Base-by-base conservation (phyloP, 2,888 invertebrate species). In the Athalia cordata region DNA sequence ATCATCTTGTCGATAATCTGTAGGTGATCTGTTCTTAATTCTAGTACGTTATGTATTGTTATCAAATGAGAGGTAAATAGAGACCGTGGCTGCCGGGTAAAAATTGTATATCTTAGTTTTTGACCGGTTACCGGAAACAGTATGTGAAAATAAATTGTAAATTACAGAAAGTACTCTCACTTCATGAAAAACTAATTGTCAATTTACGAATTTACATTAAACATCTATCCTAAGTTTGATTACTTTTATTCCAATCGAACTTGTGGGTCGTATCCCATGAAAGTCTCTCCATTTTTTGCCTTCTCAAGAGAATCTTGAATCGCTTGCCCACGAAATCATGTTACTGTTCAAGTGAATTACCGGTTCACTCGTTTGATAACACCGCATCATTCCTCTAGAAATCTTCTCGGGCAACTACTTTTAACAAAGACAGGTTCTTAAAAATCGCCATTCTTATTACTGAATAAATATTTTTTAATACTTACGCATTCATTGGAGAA, bases 21-120 rank as follows among this genome's bases (percentile, higher is more conserved):
- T 82, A 89, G 89, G 86, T 89, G 89, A 89, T 89, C 86, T 83
- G 84, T 78, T 79, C 81, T 82, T 66, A 76, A 55, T 57, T 78
- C 76, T 87, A 86, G 86, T 78, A 84, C 83, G 84, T 85, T 82
- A 80, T 79, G 77, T 77, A 82, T 81, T 82, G 77, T 81, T 81
- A 81, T 76, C 67, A 43, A 66, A 75, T 75, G 64, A 75, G 29
- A 62, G 50, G 49, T 64, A 50, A 62, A 52, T 59, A 72, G 57
- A 57, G 59, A 72, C 13, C n/a, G 52, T 8, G 15, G 4, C 13
- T 11, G 8, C 64, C 43, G 29, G 29, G 11, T 6, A 6, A 29
- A 29, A 43, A 55, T 11, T 8, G 29, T 4, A 43, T 9, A 43
- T 55, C 52, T 52, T 55, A n/a, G 11, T 52, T 68, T 29, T 55